These are phyloP conservation scores for Manacus vitellinus DNA, from an alignment of 2,113 vertebrate genomes.

Conservation along the genomic window DNA sequence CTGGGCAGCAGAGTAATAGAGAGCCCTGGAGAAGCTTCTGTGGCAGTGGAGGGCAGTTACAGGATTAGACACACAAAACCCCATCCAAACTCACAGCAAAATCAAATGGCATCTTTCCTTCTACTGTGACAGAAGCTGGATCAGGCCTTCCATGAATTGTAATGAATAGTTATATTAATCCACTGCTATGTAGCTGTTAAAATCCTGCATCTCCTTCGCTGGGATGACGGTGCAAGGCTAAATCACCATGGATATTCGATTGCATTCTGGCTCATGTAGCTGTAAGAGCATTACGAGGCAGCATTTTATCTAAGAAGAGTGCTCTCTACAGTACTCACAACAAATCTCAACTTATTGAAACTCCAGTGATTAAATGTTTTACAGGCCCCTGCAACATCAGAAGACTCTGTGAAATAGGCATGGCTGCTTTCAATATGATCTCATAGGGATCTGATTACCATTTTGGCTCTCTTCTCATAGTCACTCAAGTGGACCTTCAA, in stretches of 20 bases:
- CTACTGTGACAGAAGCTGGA: background rate
- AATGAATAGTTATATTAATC: conserved; percentile 56
- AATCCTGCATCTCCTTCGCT: conserved; percentile 41
- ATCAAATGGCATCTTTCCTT: background rate
- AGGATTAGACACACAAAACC: background rate
- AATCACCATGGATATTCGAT: conserved; percentile 64
- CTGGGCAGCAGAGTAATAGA: background rate
- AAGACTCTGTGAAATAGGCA: conserved; percentile 46
- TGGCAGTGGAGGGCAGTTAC: background rate
- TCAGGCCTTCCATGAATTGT: conserved; percentile 32
- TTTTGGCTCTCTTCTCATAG: conserved; percentile 45
- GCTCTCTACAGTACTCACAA: conserved; percentile 51
- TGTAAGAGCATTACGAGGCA: conserved; percentile 64
- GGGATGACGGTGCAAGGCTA: conserved; percentile 34
- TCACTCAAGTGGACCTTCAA: conserved; percentile 34
- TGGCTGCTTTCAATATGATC: conserved; percentile 56
- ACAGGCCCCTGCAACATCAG: conserved; percentile 59
- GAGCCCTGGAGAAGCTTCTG: background rate
- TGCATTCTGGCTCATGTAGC: conserved; percentile 52
- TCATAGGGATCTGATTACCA: conserved; percentile 60
- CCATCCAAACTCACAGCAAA: background rate
- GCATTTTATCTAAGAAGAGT: conserved; percentile 46
- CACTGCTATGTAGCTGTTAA: conserved; percentile 42
- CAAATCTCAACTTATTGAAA: conserved; percentile 59
- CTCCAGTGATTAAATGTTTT: conserved; percentile 60